Conservation (phyloP, 1,140 invertebrate species). For the Atta texana region DNA sequence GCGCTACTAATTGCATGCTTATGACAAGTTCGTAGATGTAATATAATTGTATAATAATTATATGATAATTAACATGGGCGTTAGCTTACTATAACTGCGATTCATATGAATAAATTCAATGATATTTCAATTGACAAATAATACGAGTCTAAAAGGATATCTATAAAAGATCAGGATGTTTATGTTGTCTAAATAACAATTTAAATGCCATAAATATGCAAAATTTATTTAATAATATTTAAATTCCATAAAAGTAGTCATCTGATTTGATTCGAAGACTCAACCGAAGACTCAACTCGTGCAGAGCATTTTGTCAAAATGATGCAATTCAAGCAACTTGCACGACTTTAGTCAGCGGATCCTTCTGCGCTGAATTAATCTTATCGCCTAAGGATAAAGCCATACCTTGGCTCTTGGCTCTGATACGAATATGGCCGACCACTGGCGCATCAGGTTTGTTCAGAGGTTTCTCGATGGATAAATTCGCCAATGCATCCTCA, state of each 20-base stretch:
- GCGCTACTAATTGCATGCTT: constrained; percentile 11
- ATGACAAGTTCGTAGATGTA: not conserved
- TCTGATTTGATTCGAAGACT: constrained; percentile 5
- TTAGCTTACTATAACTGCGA: constrained; percentile 17
- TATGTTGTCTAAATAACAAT: not conserved
- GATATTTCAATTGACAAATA: constrained; percentile 19
- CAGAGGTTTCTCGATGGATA: constrained; percentile 98
- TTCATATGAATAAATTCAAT: not conserved
- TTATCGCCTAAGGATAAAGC: constrained; percentile 98
- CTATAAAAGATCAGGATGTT: not conserved
- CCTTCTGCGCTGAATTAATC: constrained; percentile 97
- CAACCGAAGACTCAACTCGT: not conserved
- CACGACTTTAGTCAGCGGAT: constrained; percentile 87
- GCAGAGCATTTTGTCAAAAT: not conserved
- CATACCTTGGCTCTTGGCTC: constrained; percentile 99
- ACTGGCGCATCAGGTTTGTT: constrained; percentile 95
- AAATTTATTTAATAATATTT: constrained; percentile 15
- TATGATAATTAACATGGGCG: constrained; percentile 40
- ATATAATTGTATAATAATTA: constrained; percentile 3
- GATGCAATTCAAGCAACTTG: constrained; percentile 85
- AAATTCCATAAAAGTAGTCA: not conserved
- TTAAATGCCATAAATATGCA: constrained; percentile 27
- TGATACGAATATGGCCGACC: constrained; percentile 98
- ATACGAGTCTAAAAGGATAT: constrained; percentile 19
- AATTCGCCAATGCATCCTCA: constrained; percentile 99